A percentile compares a stretch with the other conserved stretches of the same genome.
These are phyloP conservation scores for Calosoma granatense DNA, from an alignment of 1,140 invertebrate genomes.

Conservation along the genomic window DNA sequence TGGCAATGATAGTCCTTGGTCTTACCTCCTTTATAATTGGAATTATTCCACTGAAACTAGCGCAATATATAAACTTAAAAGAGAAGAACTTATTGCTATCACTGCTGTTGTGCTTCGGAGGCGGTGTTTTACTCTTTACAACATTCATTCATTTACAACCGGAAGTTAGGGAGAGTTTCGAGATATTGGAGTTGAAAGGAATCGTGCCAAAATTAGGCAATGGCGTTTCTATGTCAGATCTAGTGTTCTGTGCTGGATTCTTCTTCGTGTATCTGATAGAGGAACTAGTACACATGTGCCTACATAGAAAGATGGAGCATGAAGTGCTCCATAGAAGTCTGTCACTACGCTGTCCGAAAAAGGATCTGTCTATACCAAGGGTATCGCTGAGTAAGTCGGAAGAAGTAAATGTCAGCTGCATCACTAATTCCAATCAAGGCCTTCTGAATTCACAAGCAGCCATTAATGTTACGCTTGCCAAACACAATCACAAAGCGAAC, in stretches of 20 bases:
- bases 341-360: constrained; percentile 37
- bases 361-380: constrained; percentile 28
- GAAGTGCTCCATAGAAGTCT: constrained; percentile 44
- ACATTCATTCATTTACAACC: constrained; percentile 68
- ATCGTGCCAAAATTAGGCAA: constrained; percentile 31
- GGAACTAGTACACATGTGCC: constrained; percentile 51
- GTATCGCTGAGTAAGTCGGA: constrained; percentile 29
- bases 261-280: constrained; percentile 65
- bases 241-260: constrained; percentile 59
- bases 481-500: constrained; percentile 11
- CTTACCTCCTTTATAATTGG: constrained; percentile 57
- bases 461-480: constrained; percentile 14
- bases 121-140: constrained; percentile 70
- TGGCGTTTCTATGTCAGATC: constrained; percentile 48
- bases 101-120: constrained; percentile 62
- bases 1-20: constrained; percentile 59
- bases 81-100: constrained; percentile 43
- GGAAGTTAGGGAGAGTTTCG: constrained; percentile 53
- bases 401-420: constrained; percentile 25
- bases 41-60: constrained; percentile 50
- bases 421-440: constrained; percentile 25
- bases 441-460: constrained; percentile 25
- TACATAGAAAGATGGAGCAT: constrained; percentile 41
- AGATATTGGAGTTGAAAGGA: constrained; percentile 31
- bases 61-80: constrained; percentile 33